These are phyloP conservation scores for Muschampia plurimacula DNA, from an alignment of 2,888 invertebrate genomes.

Conservation along the genomic window DNA sequence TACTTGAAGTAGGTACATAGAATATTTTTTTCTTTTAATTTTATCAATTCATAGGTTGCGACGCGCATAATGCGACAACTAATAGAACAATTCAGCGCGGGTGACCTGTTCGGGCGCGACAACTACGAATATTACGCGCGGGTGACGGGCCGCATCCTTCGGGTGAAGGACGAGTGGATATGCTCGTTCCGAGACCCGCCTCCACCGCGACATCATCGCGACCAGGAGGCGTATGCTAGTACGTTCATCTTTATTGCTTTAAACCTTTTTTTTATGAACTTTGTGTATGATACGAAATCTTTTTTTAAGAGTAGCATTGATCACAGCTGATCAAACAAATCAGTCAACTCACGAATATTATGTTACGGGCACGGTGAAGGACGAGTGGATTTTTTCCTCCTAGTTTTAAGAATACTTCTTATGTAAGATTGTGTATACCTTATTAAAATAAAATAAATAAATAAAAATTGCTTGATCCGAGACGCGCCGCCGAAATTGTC, in stretches of 20 bases:
- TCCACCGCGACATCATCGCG: conserved; percentile 86
- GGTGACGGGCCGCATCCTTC: conserved; percentile 95
- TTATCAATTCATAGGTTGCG: conserved; percentile 88
- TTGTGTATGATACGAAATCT: neutral
- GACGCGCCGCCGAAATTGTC: no score
- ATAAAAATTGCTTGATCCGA: no score
- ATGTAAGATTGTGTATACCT: no score
- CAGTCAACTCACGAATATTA: no score
- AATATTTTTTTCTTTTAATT: no score
- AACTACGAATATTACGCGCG: conserved; percentile 98
- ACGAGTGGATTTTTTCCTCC: no score
- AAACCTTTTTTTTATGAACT: neutral
- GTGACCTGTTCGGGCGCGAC: conserved; percentile 96
- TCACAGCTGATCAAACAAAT: no score
- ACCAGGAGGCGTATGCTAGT: conserved; percentile 89
- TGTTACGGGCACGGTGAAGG: no score
- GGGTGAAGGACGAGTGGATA: conserved; percentile 98
- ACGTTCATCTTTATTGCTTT: conserved; percentile 57
- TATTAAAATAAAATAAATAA: no score
- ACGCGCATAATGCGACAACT: conserved; percentile 98
- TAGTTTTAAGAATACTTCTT: no score
- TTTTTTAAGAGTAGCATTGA: no score
- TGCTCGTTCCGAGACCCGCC: conserved; percentile 97
- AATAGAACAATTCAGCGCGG: conserved; percentile 98
- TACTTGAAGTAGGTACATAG: no score